Percentiles rank a stretch among this genome's conserved stretches.
Evolutionary conservation across 2,888 invertebrate species (phyloP).

Genomic region (Pinctada fucata): DNA sequence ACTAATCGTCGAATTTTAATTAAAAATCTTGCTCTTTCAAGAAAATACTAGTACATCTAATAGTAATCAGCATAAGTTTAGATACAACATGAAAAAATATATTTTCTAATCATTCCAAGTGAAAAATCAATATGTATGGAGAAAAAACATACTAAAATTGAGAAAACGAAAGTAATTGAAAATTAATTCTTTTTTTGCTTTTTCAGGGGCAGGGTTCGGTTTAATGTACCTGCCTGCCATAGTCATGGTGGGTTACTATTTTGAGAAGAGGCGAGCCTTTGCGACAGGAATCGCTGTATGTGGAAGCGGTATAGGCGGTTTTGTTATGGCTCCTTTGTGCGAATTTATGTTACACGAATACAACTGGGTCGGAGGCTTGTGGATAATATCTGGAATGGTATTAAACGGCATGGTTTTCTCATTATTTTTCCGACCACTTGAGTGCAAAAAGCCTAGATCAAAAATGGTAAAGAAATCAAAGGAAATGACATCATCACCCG

Average conservation of each 20-base stretch:
- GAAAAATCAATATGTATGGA: too few relatives aligned
- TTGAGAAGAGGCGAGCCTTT: slow-evolving; percentile 95
- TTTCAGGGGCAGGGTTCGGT: slow-evolving; percentile 91
- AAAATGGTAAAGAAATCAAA: background rate
- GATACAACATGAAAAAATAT: too few relatives aligned
- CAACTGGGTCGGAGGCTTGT: slow-evolving; percentile 87
- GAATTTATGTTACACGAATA: slow-evolving; percentile 80
- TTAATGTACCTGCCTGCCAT: slow-evolving; percentile 97
- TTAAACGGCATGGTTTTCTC: slow-evolving; percentile 88
- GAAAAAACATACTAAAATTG: too few relatives aligned
- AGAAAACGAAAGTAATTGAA: background rate
- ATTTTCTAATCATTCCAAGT: too few relatives aligned
- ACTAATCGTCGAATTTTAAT: background rate
- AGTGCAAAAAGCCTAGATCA: background rate
- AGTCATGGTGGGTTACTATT: slow-evolving; percentile 96
- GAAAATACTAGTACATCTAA: too few relatives aligned
- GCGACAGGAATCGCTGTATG: slow-evolving; percentile 97
- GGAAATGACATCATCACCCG: background rate
- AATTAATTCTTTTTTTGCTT: background rate
- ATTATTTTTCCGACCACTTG: slow-evolving; percentile 88
- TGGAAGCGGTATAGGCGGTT: slow-evolving; percentile 96
- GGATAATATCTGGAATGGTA: slow-evolving; percentile 88
- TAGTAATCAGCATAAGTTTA: too few relatives aligned
- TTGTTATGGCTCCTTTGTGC: slow-evolving; percentile 90
- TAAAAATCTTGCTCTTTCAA: too few relatives aligned